Conservation (phyloP, 2,797 vertebrate species). For the Anguilla marmorata region DNA sequence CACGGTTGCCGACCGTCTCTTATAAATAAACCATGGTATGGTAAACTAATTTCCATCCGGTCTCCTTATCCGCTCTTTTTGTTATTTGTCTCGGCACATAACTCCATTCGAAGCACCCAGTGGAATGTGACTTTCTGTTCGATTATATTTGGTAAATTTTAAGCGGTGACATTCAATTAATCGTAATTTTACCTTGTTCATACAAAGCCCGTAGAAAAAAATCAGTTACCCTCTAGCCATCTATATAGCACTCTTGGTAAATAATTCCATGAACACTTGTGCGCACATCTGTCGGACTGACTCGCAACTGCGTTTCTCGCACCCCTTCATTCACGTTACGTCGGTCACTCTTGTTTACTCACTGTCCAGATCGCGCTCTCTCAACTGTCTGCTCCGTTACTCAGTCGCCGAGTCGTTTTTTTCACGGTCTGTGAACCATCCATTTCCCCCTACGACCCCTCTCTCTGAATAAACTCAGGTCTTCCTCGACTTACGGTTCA, state of each 20-base stretch:
- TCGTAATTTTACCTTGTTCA: background rate
- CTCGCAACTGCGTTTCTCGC: background rate
- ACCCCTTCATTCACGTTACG: background rate
- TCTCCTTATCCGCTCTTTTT: background rate
- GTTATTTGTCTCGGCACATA: background rate
- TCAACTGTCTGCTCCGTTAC: background rate
- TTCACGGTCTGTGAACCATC: background rate
- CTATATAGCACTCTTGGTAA: background rate
- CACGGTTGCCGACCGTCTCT: conserved; percentile 11
- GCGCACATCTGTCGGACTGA: background rate
- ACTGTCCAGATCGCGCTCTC: background rate
- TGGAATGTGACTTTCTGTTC: background rate
- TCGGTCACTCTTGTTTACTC: background rate
- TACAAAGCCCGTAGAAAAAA: background rate
- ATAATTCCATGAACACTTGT: background rate
- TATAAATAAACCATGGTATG: conserved; percentile 16
- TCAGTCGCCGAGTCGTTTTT: background rate
- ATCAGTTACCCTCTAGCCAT: background rate
- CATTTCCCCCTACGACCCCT: background rate
- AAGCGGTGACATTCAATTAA: background rate
- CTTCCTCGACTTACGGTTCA: background rate
- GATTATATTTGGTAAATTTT: background rate
- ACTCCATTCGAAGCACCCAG: background rate
- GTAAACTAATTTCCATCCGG: background rate
- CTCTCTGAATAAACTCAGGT: background rate